Evolutionary conservation across 2,797 vertebrate genomes (phyloP).

Genomic region (Okamejei kenojei): DNA sequence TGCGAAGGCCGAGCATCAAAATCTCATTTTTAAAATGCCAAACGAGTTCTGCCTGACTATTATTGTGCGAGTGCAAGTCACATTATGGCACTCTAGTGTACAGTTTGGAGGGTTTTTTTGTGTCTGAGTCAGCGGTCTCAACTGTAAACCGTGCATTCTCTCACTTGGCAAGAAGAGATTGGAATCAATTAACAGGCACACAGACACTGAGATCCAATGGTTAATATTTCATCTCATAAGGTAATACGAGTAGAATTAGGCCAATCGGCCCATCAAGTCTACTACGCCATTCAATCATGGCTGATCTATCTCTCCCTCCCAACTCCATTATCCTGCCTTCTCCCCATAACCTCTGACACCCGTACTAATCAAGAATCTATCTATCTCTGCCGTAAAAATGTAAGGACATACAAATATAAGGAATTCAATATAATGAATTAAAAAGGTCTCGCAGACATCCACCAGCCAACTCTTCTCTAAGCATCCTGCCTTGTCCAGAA

Average conservation of each 20-base stretch:
- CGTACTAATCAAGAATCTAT: too few species aligned
- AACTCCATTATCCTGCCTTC: too few species aligned
- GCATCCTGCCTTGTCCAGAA: neutral
- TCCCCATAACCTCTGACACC: too few species aligned
- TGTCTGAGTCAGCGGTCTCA: neutral
- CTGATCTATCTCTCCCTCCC: too few species aligned
- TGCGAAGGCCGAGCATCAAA: constrained; percentile 1
- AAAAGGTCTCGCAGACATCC: neutral
- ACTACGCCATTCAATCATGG: too few species aligned
- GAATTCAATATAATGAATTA: too few species aligned
- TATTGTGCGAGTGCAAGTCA: neutral
- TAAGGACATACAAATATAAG: too few species aligned
- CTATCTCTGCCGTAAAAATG: too few species aligned
- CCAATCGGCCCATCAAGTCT: too few species aligned
- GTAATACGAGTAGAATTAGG: too few species aligned
- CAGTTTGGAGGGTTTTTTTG: neutral
- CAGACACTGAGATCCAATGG: neutral
- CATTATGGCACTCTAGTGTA: constrained; percentile 16
- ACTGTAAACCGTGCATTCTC: constrained; percentile 3
- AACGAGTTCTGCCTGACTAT: constrained; percentile 7
- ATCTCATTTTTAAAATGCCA: constrained; percentile 34
- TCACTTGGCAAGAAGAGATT: constrained; percentile 2
- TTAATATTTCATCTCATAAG: neutral
- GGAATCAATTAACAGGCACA: constrained; percentile 9
- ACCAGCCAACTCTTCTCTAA: neutral